Evolutionary conservation across 2,113 vertebrate genomes (phyloP).

Genomic region (Ictalurus punctatus): DNA sequence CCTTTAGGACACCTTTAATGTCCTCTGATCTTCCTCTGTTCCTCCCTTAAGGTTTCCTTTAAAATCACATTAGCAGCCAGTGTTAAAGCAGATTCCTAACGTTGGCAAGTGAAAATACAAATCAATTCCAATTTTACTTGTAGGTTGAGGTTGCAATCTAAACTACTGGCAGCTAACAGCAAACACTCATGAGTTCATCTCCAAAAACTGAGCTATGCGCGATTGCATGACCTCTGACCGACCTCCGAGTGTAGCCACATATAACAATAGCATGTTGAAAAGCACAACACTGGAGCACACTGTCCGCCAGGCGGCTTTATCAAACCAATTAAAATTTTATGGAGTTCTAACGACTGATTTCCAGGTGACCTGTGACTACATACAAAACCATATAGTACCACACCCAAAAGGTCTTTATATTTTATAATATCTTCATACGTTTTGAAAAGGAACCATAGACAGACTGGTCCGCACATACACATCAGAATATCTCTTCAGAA

Average conservation of each 20-base stretch:
- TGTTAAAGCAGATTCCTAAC: not conserved
- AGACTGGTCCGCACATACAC: too few relatives aligned
- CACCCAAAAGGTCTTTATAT: too few relatives aligned
- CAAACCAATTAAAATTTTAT: not conserved
- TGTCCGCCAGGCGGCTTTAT: not conserved
- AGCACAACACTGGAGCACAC: not conserved
- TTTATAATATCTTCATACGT: not conserved
- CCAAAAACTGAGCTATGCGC: too few relatives aligned
- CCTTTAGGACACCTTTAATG: conserved; percentile 12
- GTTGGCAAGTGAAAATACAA: not conserved
- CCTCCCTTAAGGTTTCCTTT: not conserved
- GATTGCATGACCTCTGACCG: not conserved
- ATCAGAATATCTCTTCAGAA: too few relatives aligned
- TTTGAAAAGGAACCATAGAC: not conserved
- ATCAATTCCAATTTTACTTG: not conserved
- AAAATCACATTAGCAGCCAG: not conserved
- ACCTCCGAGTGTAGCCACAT: not conserved
- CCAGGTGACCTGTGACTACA: not conserved
- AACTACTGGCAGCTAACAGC: not conserved
- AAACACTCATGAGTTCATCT: not conserved
- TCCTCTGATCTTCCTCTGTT: not conserved
- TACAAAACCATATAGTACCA: not conserved
- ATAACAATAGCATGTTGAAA: not conserved
- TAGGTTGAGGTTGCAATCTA: not conserved
- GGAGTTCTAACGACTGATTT: not conserved